Conservation (phyloP, 2,113 vertebrate genomes). For the Orcinus orca region DNA sequence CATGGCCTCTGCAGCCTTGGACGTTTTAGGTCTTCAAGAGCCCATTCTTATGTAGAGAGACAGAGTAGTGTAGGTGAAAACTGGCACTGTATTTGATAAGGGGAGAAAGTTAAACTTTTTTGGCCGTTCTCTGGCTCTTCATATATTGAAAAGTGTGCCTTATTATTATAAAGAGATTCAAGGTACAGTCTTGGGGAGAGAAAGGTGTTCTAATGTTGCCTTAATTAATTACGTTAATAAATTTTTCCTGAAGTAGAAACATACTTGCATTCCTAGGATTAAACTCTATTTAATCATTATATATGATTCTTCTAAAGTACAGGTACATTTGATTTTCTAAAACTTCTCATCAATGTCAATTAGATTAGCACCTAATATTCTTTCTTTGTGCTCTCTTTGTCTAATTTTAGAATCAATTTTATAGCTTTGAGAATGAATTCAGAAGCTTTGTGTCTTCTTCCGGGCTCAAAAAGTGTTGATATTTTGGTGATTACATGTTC, state of each 20-base stretch:
- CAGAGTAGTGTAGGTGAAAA: fast-evolving
- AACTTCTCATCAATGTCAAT: background rate
- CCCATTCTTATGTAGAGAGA: background rate
- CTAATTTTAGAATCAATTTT: background rate
- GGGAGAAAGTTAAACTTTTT: background rate
- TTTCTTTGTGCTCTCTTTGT: background rate
- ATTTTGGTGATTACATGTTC: background rate
- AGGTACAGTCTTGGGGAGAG: background rate
- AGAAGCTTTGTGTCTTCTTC: background rate
- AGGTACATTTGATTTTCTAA: background rate
- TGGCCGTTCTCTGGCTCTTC: background rate
- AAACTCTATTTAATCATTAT: background rate
- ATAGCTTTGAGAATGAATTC: background rate
- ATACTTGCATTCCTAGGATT: background rate
- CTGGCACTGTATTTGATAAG: background rate
- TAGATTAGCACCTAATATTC: background rate
- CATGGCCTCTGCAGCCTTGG: background rate
- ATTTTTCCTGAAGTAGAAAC: background rate
- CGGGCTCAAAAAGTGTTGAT: background rate
- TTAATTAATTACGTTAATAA: background rate
- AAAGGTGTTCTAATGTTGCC: background rate
- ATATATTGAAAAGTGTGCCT: background rate
- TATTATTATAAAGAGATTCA: background rate
- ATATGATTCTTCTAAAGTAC: background rate
- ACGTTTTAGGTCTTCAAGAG: background rate